Conservation (phyloP, 1,140 invertebrate genomes). For the Trichonephila inaurata region DNA sequence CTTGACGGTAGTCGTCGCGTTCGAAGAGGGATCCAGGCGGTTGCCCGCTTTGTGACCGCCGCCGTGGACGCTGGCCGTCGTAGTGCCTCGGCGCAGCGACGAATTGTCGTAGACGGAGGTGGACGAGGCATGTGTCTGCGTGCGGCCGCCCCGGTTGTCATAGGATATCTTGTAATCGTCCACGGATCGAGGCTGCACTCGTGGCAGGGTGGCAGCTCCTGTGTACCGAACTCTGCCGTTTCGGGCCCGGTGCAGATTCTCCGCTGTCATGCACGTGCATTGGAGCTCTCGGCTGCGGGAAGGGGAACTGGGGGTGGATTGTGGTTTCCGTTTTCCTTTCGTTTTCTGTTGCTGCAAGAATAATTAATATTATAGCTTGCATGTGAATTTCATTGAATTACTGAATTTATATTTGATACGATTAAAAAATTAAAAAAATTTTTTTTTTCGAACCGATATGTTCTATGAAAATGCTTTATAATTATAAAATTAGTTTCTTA, state of each 20-base stretch:
- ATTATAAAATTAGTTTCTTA: too few relatives aligned
- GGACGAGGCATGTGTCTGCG: slow-evolving; percentile 85
- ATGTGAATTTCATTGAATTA: neutral
- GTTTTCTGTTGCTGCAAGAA: slow-evolving; percentile 78
- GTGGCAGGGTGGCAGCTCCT: slow-evolving; percentile 80
- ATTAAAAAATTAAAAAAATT: too few relatives aligned
- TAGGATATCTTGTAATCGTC: slow-evolving; percentile 77
- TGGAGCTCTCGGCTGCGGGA: slow-evolving; percentile 93
- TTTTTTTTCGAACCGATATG: too few relatives aligned
- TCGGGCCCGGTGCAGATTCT: slow-evolving; percentile 89
- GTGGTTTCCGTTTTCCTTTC: slow-evolving; percentile 89
- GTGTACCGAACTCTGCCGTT: slow-evolving; percentile 83
- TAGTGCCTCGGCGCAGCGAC: slow-evolving; percentile 80
- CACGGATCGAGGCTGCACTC: slow-evolving; percentile 76
- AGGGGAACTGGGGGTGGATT: slow-evolving; percentile 96
- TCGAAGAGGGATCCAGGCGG: slow-evolving; percentile 77
- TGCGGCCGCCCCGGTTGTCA: slow-evolving; percentile 38
- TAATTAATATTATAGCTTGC: neutral
- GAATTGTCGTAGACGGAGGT: slow-evolving; percentile 93
- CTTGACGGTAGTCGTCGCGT: slow-evolving; percentile 80
- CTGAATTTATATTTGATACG: neutral
- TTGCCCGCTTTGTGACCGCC: slow-evolving; percentile 49
- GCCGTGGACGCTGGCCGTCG: slow-evolving; percentile 77
- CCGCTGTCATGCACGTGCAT: slow-evolving; percentile 96
- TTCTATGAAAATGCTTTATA: too few relatives aligned